Percentiles rank a stretch among this genome's conserved stretches.
Evolutionary conservation across 2,888 invertebrate species (phyloP).

Genomic region (Eupithecia pulchellata): DNA sequence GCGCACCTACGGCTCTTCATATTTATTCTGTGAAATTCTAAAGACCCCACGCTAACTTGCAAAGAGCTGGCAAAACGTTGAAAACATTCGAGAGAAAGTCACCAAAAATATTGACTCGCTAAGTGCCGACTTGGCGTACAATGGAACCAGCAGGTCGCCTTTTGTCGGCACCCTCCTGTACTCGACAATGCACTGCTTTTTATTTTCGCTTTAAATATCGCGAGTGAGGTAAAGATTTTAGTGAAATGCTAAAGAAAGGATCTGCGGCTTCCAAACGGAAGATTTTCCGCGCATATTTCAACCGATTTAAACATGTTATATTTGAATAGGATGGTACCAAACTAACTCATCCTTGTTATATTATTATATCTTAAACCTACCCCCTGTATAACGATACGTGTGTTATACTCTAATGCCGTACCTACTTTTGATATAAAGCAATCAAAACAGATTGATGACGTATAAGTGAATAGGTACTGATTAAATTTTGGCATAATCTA

Average conservation of each 20-base stretch:
- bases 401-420: no score
- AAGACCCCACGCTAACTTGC: slow-evolving; percentile 34
- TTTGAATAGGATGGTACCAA: not conserved
- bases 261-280: slow-evolving; percentile 4
- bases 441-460: no score
- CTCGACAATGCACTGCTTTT: slow-evolving; percentile 76
- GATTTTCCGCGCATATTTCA: not conserved
- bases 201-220: slow-evolving; percentile 69
- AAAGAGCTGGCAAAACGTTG: slow-evolving; percentile 27
- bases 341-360: not conserved
- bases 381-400: not conserved
- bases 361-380: not conserved
- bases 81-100: slow-evolving; percentile 55
- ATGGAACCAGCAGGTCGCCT: slow-evolving; percentile 80
- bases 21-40: slow-evolving; percentile 48
- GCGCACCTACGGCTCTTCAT: slow-evolving; percentile 24
- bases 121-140: slow-evolving; percentile 80
- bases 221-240: slow-evolving; percentile 56
- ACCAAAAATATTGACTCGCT: slow-evolving; percentile 84
- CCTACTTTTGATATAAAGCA: no score
- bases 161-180: slow-evolving; percentile 71
- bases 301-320: not conserved
- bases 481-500: no score
- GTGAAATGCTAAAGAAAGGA: slow-evolving; percentile 25
- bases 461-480: no score